phyloP scores from a whole-genome alignment of 1,140 invertebrate genomes.

The Wiebesia pumilae region DNA sequence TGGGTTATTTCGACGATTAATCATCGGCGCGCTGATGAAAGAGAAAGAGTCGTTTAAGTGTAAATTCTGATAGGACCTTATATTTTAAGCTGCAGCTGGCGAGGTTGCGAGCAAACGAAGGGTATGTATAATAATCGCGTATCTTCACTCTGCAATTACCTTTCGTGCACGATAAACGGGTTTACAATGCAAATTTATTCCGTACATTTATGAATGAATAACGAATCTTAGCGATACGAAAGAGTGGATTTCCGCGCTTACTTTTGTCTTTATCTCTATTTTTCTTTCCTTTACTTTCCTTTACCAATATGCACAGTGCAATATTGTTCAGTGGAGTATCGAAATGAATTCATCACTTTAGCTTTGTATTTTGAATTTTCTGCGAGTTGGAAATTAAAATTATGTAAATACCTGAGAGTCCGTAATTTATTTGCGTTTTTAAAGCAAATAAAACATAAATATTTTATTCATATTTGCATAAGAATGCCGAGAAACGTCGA shows the following conservation, averaged over 20 bases:
- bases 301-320: neutral
- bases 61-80: too few relatives aligned
- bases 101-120: neutral
- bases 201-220: conserved; percentile 38
- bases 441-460: neutral
- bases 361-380: neutral
- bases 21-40: neutral
- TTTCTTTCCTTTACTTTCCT: neutral
- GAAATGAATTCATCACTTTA: neutral
- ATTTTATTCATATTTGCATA: neutral
- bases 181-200: conserved; percentile 12
- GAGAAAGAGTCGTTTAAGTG: neutral
- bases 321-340: neutral
- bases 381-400: neutral
- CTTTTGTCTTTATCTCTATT: neutral
- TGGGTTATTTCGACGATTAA: neutral
- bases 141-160: neutral
- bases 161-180: neutral
- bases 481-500: neutral
- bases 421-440: neutral
- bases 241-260: neutral
- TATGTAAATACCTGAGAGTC: neutral
- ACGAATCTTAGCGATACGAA: neutral
- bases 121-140: too few relatives aligned
- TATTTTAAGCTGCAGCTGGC: too few relatives aligned